A percentile compares a stretch with the other conserved stretches of the same genome.
These are phyloP conservation scores for Stichodactyla mertensii DNA, from an alignment of 64 coral and sea anemone genomes.

Conservation along the genomic window DNA sequence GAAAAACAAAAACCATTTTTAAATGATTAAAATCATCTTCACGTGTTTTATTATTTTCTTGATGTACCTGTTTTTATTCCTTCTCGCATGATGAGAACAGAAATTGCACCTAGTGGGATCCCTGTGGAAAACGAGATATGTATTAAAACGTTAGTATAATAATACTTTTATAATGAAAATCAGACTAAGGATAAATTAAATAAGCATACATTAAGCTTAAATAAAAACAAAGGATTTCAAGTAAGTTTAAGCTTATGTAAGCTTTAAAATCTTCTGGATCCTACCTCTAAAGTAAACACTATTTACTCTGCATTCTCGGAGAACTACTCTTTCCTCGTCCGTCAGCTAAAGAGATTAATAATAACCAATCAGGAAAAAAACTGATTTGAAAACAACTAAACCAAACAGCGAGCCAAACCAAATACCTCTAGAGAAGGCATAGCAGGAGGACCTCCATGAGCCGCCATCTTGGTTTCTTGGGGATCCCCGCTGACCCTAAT, in stretches of 20 bases:
- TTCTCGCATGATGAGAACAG: slow-evolving; percentile 24
- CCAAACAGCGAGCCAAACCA: background rate
- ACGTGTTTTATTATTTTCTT: too few species aligned
- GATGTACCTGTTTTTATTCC: slow-evolving; percentile 31
- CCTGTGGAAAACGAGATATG: slow-evolving; percentile 11
- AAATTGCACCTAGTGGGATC: slow-evolving; percentile 17
- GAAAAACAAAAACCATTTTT: too few species aligned
- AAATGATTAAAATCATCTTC: too few species aligned
- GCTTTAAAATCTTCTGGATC: background rate
- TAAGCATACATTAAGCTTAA: too few species aligned
- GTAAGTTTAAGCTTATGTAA: too few species aligned
- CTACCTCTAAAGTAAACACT: slow-evolving; percentile 50
- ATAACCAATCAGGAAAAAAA: background rate
- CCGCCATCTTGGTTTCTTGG: background rate
- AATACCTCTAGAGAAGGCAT: slow-evolving; percentile 3
- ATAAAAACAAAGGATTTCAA: background rate
- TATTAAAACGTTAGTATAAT: background rate
- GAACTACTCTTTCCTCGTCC: slow-evolving; percentile 43
- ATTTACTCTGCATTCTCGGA: slow-evolving; percentile 36
- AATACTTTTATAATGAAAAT: too few species aligned
- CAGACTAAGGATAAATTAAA: too few species aligned
- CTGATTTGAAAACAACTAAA: background rate
- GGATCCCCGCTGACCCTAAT: background rate
- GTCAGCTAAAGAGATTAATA: slow-evolving; percentile 20
- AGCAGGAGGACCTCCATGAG: slow-evolving; percentile 1